These are phyloP conservation scores for Diplazon laetatorius DNA, from an alignment of 2,888 invertebrate species.

Conservation along the genomic window DNA sequence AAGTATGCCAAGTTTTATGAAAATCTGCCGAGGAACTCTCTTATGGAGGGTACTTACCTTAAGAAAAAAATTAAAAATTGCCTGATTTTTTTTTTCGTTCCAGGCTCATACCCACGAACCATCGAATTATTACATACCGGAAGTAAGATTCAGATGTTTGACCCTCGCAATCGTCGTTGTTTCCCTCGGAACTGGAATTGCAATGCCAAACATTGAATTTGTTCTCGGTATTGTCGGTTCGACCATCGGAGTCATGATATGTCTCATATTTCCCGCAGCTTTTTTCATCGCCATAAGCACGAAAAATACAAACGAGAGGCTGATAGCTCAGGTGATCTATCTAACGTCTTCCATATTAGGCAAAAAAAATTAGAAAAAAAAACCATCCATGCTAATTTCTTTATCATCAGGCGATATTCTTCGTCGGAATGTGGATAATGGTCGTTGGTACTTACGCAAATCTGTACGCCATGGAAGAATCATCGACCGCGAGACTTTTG, in stretches of 20 bases:
- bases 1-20: too few relatives aligned
- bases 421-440: conserved; percentile 93
- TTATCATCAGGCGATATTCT: conserved; percentile 88
- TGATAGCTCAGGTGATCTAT: conserved; percentile 91
- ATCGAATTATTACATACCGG: conserved; percentile 90
- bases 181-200: conserved; percentile 91
- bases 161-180: conserved; percentile 91
- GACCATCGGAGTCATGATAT: conserved; percentile 96
- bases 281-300: conserved; percentile 93
- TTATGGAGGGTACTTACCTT: too few relatives aligned
- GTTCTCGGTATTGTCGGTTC: conserved; percentile 97
- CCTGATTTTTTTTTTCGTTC: conserved; percentile 46
- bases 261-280: conserved; percentile 95
- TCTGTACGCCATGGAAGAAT: conserved; percentile 88
- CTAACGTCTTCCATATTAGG: too few relatives aligned
- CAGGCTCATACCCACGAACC: conserved; percentile 88
- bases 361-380: neutral
- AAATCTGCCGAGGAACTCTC: too few relatives aligned
- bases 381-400: conserved; percentile 25
- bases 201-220: conserved; percentile 97
- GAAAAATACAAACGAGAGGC: conserved; percentile 92
- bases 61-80: too few relatives aligned
- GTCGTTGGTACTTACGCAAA: conserved; percentile 96
- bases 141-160: conserved; percentile 90
- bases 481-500: conserved; percentile 79